Evolutionary conservation across 2,888 invertebrate species (phyloP).

Genomic region (Stenichneumon culpator): DNA sequence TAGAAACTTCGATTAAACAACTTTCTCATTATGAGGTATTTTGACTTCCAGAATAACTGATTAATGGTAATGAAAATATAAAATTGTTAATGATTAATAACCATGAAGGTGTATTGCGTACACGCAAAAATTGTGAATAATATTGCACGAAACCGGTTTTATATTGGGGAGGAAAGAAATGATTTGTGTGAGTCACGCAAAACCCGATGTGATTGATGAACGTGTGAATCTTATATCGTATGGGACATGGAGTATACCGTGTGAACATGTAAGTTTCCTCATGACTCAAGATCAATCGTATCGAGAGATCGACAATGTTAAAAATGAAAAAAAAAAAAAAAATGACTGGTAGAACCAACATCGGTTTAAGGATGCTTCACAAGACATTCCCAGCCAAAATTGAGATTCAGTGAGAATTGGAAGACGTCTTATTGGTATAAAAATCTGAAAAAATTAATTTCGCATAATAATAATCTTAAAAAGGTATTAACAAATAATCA

Average conservation of each 20-base stretch:
- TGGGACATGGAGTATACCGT: constrained; percentile 56
- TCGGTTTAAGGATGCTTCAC: not conserved
- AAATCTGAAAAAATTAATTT: too few relatives aligned
- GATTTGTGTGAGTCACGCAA: constrained; percentile 17
- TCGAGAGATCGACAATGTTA: constrained; percentile 19
- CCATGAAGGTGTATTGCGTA: not conserved
- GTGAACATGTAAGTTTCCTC: constrained; percentile 85
- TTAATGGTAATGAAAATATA: constrained; percentile 9
- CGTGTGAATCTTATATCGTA: not conserved
- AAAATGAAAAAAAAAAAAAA: constrained; percentile 70
- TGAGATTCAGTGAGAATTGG: too few relatives aligned
- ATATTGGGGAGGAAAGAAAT: not conserved
- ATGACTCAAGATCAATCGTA: constrained; percentile 67
- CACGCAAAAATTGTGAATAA: not conserved
- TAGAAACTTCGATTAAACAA: not conserved
- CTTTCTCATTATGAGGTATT: constrained; percentile 41
- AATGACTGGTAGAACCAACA: constrained; percentile 45
- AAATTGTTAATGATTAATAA: not conserved
- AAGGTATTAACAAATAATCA: too few relatives aligned
- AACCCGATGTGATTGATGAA: not conserved
- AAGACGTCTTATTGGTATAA: too few relatives aligned
- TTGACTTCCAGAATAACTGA: constrained; percentile 33
- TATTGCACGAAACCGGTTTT: not conserved
- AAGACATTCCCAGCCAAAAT: too few relatives aligned
- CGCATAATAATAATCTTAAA: too few relatives aligned